phyloP scores from a whole-genome alignment of 2,797 vertebrate genomes.

The Coccyzus lansbergi region DNA sequence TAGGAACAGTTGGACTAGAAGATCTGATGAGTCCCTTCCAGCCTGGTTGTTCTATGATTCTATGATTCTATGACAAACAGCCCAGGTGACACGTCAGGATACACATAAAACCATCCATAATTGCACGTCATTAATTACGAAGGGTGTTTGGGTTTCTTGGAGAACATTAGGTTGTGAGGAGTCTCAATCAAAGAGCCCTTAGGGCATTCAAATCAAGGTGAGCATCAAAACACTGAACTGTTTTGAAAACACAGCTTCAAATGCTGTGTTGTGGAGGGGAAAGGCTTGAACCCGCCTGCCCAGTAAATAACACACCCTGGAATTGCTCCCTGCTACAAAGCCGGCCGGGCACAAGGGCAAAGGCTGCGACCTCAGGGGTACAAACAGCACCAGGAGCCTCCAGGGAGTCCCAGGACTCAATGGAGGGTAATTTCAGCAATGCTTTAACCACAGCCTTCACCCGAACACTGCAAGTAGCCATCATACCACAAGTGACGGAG shows the following conservation, averaged over 20 bases:
- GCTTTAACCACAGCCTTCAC: not conserved
- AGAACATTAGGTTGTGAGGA: not conserved
- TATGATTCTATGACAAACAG: no score
- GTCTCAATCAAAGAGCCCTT: conserved; percentile 2
- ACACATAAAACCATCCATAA: conserved; percentile 17
- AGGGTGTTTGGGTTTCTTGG: not conserved
- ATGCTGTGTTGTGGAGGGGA: not conserved
- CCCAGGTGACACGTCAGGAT: not conserved
- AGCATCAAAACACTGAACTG: conserved; percentile 22
- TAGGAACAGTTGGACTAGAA: no score
- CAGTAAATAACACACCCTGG: not conserved
- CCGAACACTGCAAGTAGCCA: not conserved
- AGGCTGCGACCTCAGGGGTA: not conserved
- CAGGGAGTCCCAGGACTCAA: not conserved
- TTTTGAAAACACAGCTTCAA: conserved; percentile 15
- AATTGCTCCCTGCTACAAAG: not conserved
- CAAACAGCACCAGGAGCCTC: not conserved
- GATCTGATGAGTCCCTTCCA: no score
- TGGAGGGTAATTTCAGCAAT: not conserved
- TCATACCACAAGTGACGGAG: fast-evolving
- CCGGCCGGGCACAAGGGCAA: not conserved
- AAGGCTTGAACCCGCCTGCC: not conserved
- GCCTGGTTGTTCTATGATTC: no score
- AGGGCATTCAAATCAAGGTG: not conserved
- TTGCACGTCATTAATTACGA: not conserved